Evolutionary conservation across 1,140 invertebrate genomes (phyloP).

Genomic region (Rhizoglyphus robini): DNA sequence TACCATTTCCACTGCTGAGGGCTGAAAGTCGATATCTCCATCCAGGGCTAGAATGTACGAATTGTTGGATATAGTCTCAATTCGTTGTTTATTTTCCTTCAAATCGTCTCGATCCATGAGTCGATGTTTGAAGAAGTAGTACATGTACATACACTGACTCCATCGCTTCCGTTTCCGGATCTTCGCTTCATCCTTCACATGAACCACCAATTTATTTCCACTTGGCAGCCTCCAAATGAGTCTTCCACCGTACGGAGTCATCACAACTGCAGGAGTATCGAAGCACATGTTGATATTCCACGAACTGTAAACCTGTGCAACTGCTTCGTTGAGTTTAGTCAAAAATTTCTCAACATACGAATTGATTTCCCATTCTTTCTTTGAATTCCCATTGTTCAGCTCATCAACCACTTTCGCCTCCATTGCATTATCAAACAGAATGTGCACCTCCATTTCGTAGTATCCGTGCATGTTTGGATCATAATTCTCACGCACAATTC

Average conservation of each 20-base stretch:
- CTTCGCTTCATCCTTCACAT: constrained; percentile 90
- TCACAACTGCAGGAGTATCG: constrained; percentile 81
- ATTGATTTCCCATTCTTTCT: constrained; percentile 92
- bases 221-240: constrained; percentile 87
- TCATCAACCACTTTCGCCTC: too few species aligned
- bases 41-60: constrained; percentile 70
- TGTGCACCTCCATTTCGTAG: constrained; percentile 63
- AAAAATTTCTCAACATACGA: constrained; percentile 89
- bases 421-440: constrained; percentile 97
- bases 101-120: constrained; percentile 41
- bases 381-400: constrained; percentile 79
- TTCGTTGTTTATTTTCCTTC: constrained; percentile 30
- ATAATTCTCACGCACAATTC: constrained; percentile 43
- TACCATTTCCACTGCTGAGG: constrained; percentile 79
- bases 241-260: constrained; percentile 87
- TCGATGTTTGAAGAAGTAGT: constrained; percentile 45
- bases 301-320: constrained; percentile 70
- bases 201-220: constrained; percentile 92
- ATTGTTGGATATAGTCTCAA: constrained; percentile 39
- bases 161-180: constrained; percentile 52
- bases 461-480: constrained; percentile 43
- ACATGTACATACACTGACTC: constrained; percentile 50
- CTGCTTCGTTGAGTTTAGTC: constrained; percentile 82
- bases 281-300: constrained; percentile 69
- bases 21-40: constrained; percentile 96